Base-by-base conservation (phyloP, 2,888 invertebrate genomes). In the Adelphocoris suturalis region DNA sequence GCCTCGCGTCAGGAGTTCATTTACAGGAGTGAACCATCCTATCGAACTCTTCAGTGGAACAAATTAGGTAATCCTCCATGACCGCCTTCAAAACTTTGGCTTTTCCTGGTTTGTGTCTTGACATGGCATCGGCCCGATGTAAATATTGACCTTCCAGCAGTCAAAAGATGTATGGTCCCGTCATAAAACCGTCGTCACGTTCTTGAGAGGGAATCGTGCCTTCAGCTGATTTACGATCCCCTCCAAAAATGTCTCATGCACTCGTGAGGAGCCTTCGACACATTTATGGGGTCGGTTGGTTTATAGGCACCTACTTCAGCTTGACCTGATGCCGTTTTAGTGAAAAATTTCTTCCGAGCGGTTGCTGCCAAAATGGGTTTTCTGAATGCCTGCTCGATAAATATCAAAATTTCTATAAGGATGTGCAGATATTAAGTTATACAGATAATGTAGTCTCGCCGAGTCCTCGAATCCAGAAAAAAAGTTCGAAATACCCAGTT, bases 101-200 rank as follows among this genome's bases (percentile, higher is more conserved):
- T 68, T 68, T 23, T 68, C 68, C 23, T 52, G 23, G 68, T 68
- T 68, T 23, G 68, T 68, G 19, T 68, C 68, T 27, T 23, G 68
- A 68, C 23, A 23, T 27, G 68, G 68, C 68, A 23, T 68, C 68
- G 12, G 12, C 7, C 23, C 68, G 68, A 68, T 68, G 68, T 68
- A 68, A 68, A 68, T 68, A 68, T 68, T 68, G 68, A 68, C 68
- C 68, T 68, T 68, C 68, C 68, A 68, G 0, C 68, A 68, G 68
- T 68, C 68, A 68, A 68, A 23, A 68, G 23, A 68, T 68, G 68
- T 68, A 68, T 68, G 68, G 68, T 23, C 61, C n/a, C 16, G 37
- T 11, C 47, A 19, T 78, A 78, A 78, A 78, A 78, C 78, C n/a
- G 78, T 78, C 78, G 78, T 78, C 78, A 78, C 78, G 78, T 47